A percentile compares a stretch with the other conserved stretches of the same genome.
Evolutionary conservation across 2,888 invertebrate species (phyloP).

Genomic region (Chymomyza procnemis): DNA sequence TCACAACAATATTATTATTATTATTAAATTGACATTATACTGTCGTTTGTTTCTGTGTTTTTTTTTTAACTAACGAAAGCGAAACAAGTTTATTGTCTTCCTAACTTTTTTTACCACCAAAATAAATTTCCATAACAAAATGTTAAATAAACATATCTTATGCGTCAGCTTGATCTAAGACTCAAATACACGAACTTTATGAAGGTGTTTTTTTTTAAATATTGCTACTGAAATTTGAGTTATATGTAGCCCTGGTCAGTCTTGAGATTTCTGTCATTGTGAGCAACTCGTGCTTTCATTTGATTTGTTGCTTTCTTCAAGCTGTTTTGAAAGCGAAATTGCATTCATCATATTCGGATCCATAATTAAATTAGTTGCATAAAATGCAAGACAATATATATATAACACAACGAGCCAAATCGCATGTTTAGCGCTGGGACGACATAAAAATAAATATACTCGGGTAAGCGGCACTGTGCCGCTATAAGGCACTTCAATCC

Average conservation of each 20-base stretch:
- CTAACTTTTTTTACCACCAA: constrained; percentile 9
- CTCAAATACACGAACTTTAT: not conserved
- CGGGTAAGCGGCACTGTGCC: constrained; percentile 13
- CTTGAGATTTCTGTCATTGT: not conserved
- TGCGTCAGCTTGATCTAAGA: not conserved
- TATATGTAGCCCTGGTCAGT: not conserved
- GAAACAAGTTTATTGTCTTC: constrained; percentile 34
- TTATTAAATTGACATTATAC: constrained; percentile 22
- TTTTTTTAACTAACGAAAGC: constrained; percentile 12
- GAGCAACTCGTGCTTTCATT: not conserved
- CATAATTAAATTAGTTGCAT: not conserved
- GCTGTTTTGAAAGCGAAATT: not conserved
- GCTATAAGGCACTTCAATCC: too few relatives aligned
- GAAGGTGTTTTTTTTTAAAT: not conserved
- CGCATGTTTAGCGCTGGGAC: not conserved
- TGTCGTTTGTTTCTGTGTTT: constrained; percentile 2
- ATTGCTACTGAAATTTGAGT: not conserved
- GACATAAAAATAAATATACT: not conserved
- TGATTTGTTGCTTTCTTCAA: not conserved
- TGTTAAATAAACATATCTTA: not conserved
- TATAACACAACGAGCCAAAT: not conserved
- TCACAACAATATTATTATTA: constrained; percentile 13
- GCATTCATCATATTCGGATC: not conserved
- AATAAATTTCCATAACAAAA: constrained; percentile 27
- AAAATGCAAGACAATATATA: not conserved